Base-by-base conservation (phyloP, 2,888 invertebrate genomes). In the Trissolcus brochymenae region DNA sequence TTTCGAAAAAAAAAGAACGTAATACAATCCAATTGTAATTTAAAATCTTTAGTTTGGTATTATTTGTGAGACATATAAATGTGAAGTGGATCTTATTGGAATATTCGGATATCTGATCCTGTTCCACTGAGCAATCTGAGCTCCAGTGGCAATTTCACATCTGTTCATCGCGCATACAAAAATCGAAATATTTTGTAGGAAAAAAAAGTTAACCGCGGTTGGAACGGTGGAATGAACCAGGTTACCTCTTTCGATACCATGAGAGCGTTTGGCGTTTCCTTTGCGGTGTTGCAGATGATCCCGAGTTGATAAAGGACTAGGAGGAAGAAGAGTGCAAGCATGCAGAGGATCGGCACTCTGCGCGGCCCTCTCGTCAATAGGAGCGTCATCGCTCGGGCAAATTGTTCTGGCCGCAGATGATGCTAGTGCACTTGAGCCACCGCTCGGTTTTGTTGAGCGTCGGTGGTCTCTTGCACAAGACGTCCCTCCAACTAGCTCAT, bases 231-330 rank as follows among this genome's bases (percentile, higher is more conserved):
- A 57, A 56, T 43, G 67, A 59, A 35, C 6, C 6, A 46, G 56
- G 65, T 81, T 81, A 90, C 90, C 87, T 90, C 88, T 82, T 89
- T 89, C 67, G 90, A 85, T 40, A 90, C 81, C 90, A 90, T 90
- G 65, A 89, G 81, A 9, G 89, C 82, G 7, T 83, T 80, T 4
- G 87, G 85, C 66, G 80, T 82, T 29, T 85, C 84, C 64, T 86
- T 88, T 35, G 82, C 79, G 13, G 83, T 80, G 46, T 84, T 85
- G 78, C 90, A 90, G 54, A 90, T 88, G 62, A 90, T 87, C 49
- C 90, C 90, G 50, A 90, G 85, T 73, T 90, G 89, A 77, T 90
- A 87, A 4, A 90, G 86, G 46, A 88, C 84, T 54, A 89, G 89
- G 53, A 89, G 82, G 29, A 88, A 83, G 68, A 89, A 82, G n/a